These are phyloP conservation scores for Erebia epiphron DNA, from an alignment of 2,888 invertebrate genomes.

Conservation along the genomic window DNA sequence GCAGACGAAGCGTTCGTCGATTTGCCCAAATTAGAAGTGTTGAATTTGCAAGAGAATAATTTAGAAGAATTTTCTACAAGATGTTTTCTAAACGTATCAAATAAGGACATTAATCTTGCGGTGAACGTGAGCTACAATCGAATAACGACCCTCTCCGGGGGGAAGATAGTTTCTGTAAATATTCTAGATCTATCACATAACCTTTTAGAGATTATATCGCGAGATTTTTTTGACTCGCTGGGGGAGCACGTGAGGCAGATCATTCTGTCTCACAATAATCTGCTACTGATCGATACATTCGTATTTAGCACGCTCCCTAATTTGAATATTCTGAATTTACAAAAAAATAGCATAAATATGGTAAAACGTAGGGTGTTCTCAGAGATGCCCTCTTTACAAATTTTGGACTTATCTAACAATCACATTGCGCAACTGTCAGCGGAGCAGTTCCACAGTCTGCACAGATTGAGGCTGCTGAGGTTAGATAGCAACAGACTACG, in stretches of 20 bases:
- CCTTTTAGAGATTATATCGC: conserved; percentile 81
- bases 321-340: conserved; percentile 79
- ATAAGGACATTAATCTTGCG: conserved; percentile 81
- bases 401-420: conserved; percentile 59
- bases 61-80: conserved; percentile 85
- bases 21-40: conserved; percentile 85
- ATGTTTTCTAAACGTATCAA: conserved; percentile 85
- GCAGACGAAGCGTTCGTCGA: conserved; percentile 87
- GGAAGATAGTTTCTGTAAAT: conserved; percentile 75
- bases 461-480: conserved; percentile 85
- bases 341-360: conserved; percentile 85
- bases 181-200: conserved; percentile 87
- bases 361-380: conserved; percentile 88
- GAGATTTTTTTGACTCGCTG: conserved; percentile 79
- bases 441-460: conserved; percentile 78
- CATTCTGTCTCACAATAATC: conserved; percentile 84
- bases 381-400: conserved; percentile 53
- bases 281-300: conserved; percentile 69
- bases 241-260: conserved; percentile 54
- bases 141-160: conserved; percentile 62
- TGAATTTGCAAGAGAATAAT: conserved; percentile 90
- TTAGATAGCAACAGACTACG: conserved; percentile 86
- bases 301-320: conserved; percentile 50
- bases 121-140: conserved; percentile 88
- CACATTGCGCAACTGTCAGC: conserved; percentile 51